Percentiles rank a stretch among this genome's conserved stretches.
Evolutionary conservation across 2,888 invertebrate genomes (phyloP).

Genomic region (Calliphora vomitoria): DNA sequence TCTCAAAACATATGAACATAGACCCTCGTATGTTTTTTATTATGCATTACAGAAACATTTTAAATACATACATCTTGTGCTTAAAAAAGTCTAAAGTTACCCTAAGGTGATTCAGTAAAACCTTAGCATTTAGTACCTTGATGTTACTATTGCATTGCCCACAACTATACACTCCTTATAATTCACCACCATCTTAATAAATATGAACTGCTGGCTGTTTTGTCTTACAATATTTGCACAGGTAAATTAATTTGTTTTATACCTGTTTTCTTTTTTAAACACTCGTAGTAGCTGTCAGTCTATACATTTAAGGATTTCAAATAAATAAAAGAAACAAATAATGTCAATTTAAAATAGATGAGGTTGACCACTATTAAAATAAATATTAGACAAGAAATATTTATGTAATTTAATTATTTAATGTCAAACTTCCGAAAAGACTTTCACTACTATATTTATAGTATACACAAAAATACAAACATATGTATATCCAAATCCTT

Average conservation of each 20-base stretch:
- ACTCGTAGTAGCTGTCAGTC: slow-evolving; percentile 9
- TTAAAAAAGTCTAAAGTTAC: too few species aligned
- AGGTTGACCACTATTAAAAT: background rate
- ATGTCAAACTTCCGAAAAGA: too few species aligned
- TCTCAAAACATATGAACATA: too few species aligned
- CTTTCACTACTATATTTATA: background rate
- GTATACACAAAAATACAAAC: background rate
- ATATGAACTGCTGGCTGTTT: slow-evolving; percentile 12
- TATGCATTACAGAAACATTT: too few species aligned
- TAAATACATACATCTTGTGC: too few species aligned
- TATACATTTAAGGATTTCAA: slow-evolving; percentile 31
- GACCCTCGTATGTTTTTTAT: too few species aligned
- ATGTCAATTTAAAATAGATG: background rate
- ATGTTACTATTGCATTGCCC: background rate
- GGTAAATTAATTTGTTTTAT: slow-evolving; percentile 8
- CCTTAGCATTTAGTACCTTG: background rate
- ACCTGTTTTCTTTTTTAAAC: slow-evolving; percentile 16
- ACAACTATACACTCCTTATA: background rate
- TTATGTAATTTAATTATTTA: too few species aligned
- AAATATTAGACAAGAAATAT: background rate
- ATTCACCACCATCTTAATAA: background rate
- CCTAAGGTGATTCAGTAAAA: too few species aligned
- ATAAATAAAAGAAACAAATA: background rate
- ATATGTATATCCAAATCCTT: too few species aligned
- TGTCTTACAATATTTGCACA: background rate